Conservation (phyloP, 1,140 invertebrate species). For the Drosophila tani region DNA sequence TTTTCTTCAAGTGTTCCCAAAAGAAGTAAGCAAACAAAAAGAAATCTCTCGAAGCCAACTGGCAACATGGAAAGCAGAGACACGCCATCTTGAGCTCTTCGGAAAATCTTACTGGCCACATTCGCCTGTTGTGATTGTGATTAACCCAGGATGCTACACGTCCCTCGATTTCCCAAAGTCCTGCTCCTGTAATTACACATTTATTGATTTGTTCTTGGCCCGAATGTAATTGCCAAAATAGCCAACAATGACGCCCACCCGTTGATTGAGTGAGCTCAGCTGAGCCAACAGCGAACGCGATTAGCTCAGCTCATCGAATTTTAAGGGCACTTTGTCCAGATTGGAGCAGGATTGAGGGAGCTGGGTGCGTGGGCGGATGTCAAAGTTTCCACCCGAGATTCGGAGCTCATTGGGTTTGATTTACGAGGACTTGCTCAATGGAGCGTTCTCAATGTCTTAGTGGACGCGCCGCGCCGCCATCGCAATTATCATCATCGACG, state of each 20-base stretch:
- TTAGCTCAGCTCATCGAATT: conserved; percentile 73
- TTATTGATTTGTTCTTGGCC: conserved; percentile 69
- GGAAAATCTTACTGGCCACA: not conserved
- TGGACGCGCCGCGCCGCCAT: conserved; percentile 37
- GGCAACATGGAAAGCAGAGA: not conserved
- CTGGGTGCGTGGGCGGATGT: conserved; percentile 26
- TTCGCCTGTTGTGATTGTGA: not conserved
- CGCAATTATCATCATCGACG: conserved; percentile 63
- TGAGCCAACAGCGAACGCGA: conserved; percentile 44
- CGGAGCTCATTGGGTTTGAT: conserved; percentile 62
- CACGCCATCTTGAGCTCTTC: not conserved
- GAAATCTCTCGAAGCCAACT: not conserved
- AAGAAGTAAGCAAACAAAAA: not conserved
- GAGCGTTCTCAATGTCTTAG: conserved; percentile 55
- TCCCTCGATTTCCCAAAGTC: conserved; percentile 22
- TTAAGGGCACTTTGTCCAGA: conserved; percentile 63
- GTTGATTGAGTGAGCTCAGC: conserved; percentile 42
- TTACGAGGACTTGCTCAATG: conserved; percentile 63
- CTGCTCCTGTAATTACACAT: conserved; percentile 56
- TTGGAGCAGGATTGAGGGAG: conserved; percentile 20
- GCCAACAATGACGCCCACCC: conserved; percentile 45
- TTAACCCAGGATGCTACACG: not conserved
- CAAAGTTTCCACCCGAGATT: conserved; percentile 8
- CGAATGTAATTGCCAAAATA: conserved; percentile 63
- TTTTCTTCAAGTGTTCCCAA: not conserved